These are phyloP conservation scores for Hypanus sabinus DNA, from an alignment of 2,113 vertebrate species.

Conservation along the genomic window DNA sequence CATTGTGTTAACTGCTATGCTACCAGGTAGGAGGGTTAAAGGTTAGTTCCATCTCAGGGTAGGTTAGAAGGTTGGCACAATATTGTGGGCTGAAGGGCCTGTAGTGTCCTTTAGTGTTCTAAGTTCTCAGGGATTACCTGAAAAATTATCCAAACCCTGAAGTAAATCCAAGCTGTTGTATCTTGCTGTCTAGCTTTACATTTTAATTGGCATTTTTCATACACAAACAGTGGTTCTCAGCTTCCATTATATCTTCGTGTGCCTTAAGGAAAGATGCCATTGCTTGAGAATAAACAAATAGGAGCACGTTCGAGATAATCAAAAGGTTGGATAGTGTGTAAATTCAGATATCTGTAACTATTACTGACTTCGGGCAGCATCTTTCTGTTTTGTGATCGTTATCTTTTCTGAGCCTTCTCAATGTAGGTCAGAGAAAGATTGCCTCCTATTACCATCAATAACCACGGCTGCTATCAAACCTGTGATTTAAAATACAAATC, in stretches of 20 bases:
- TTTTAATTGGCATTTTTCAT: background rate
- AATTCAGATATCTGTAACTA: background rate
- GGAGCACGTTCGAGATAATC: background rate
- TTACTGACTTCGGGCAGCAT: background rate
- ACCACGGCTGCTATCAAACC: background rate
- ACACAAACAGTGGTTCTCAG: background rate
- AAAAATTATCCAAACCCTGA: background rate
- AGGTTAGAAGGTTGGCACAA: no score
- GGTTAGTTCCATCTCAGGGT: no score
- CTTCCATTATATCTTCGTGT: background rate
- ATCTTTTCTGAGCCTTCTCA: background rate
- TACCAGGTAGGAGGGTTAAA: no score
- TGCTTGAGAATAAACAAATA: background rate
- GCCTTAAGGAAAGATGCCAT: background rate
- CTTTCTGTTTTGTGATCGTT: background rate
- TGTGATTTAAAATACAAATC: background rate
- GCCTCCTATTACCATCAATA: background rate
- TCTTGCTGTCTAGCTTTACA: background rate
- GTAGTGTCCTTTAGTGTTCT: no score
- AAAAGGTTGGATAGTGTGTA: background rate
- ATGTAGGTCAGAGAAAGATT: background rate
- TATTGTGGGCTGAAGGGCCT: no score
- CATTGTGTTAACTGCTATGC: no score
- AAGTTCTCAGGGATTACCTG: background rate
- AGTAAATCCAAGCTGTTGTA: background rate